Evolutionary conservation across 2,797 vertebrate genomes (phyloP), one percentile per base, ranked within the genome.

Genomic region (Pipistrellus nathusii): DNA sequence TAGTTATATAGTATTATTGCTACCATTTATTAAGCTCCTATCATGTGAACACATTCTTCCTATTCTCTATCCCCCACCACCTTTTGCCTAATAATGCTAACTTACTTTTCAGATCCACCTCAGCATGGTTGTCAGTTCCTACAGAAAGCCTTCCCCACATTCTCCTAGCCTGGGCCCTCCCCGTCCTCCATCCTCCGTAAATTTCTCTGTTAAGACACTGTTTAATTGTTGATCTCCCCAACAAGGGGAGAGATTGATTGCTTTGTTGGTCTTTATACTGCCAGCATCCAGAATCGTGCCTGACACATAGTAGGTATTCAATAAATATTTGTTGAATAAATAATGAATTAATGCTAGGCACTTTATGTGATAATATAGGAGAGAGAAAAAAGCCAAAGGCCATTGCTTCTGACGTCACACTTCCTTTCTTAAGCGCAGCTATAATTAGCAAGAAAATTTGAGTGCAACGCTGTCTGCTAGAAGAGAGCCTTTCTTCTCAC

Each of bases 341-440:
- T 57, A 78, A 90, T 7, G 91, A 57, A 69, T 55, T 85, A 64
- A 75, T 38, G 38, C 27, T 18, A 18, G 2, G 14, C 55, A 46
- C 35, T 48, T 66, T 62, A 41, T 23, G n/a, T 66, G 64, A 77
- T 35, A 46, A 46, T 4, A 76, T 18, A 12, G 66, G 93, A 44
- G 84, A 68, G 83, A 53, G 83, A 59, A 75, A 83, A 53, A 35
- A 75, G 41, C 51, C 51, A 30, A 30, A 62, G 59, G 32, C 30
- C 38, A 44, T 11, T 2, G 1, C 30, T 53, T 83, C 46, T 11
- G 46, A 27, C 48, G 9, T 44, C 68, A 25, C 5, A 94, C 95
- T 97, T 97, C 96, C 95, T 96, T 81, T 76, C 41, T 86, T 38
- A n/a, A 41, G 35, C 0, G 4, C 3, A 5, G 8, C 18, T 90